phyloP scores from a whole-genome alignment of 2,113 vertebrate species.

The Odocoileus virginianus region DNA sequence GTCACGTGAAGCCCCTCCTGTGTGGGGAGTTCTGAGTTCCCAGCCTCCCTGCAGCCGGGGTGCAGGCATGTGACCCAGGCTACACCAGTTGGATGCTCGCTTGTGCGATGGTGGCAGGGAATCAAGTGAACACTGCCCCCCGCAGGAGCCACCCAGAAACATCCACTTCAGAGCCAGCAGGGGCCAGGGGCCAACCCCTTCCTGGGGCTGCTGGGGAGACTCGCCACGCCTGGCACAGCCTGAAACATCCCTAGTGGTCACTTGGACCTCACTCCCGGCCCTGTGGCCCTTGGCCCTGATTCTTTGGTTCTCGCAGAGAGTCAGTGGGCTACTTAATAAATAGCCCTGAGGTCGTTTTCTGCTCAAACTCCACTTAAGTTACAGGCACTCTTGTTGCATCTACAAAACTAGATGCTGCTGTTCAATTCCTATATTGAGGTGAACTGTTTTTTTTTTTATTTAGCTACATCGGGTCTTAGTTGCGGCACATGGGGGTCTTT shows the following conservation, averaged over 20 bases:
- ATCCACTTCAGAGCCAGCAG: neutral
- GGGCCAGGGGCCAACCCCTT: neutral
- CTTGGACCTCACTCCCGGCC: neutral
- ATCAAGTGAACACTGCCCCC: neutral
- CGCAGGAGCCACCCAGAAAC: neutral
- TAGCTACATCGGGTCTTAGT: neutral
- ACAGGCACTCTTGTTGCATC: neutral
- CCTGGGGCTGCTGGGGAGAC: neutral
- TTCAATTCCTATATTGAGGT: fast-evolving
- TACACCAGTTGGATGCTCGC: fast-evolving
- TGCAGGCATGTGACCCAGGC: neutral
- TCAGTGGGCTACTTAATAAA: neutral
- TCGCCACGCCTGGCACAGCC: neutral
- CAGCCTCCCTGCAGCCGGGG: neutral
- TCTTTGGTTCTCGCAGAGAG: neutral
- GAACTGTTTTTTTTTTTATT: neutral
- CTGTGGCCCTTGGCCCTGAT: neutral
- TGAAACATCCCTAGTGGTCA: fast-evolving
- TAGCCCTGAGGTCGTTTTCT: neutral
- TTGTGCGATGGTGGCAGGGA: too few relatives aligned
- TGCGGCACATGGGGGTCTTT: neutral
- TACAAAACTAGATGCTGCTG: fast-evolving
- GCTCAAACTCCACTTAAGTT: neutral
- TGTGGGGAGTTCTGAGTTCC: neutral
- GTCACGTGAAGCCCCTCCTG: neutral